Percentiles rank a stretch among this genome's conserved stretches.
Evolutionary conservation across 2,113 vertebrate genomes (phyloP).

Genomic region (Gnathonemus longibarbis): DNA sequence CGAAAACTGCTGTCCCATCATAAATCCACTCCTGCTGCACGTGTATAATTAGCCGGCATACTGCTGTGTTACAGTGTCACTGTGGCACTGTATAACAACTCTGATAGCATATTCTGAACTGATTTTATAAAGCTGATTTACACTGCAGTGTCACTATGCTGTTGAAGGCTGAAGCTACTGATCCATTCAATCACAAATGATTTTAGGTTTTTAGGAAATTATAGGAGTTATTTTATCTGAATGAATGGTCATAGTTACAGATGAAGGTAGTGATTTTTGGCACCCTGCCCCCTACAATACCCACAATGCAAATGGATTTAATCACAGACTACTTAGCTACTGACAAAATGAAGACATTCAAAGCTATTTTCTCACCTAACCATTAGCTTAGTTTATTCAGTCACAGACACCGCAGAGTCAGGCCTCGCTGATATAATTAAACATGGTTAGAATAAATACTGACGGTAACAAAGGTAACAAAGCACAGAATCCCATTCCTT

Average conservation of each 20-base stretch:
- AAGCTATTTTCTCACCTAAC: neutral
- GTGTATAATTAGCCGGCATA: neutral
- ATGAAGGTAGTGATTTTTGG: neutral
- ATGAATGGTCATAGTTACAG: neutral
- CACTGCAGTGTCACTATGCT: neutral
- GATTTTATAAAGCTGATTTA: neutral
- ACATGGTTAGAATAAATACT: neutral
- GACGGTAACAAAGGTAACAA: neutral
- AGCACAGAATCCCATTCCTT: neutral
- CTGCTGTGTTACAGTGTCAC: neutral
- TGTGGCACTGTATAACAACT: neutral
- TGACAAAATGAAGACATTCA: neutral
- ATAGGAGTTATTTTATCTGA: neutral
- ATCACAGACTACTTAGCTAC: neutral
- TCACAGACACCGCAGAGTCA: neutral
- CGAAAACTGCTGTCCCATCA: neutral
- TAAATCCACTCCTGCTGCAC: neutral
- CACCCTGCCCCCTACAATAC: neutral
- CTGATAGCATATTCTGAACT: neutral
- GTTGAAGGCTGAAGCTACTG: neutral
- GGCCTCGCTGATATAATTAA: neutral
- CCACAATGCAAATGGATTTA: slow-evolving; percentile 6
- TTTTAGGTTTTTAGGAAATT: neutral
- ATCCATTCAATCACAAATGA: neutral
- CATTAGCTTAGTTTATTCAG: neutral